Evolutionary conservation across 2,113 vertebrate genomes (phyloP).

Genomic region (Gambusia affinis): DNA sequence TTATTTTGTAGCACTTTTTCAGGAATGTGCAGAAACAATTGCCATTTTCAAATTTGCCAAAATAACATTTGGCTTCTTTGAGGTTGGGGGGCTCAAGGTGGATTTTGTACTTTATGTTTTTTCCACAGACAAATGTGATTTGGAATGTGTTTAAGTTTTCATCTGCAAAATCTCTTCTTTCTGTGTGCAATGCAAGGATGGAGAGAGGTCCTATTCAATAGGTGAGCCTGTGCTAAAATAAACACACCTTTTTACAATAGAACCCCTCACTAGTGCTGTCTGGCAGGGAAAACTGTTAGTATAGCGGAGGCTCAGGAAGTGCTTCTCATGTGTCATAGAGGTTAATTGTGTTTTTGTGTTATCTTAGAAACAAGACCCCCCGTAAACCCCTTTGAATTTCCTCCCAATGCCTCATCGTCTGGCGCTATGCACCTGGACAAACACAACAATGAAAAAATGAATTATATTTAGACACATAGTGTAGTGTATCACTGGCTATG

Average conservation of each 20-base stretch:
- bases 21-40: slow-evolving; percentile 66
- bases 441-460: slow-evolving; percentile 63
- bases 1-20: slow-evolving; percentile 73
- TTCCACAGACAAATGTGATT: slow-evolving; percentile 60
- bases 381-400: slow-evolving; percentile 37
- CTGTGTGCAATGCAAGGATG: background rate
- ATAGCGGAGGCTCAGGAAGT: slow-evolving; percentile 63
- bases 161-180: slow-evolving; percentile 21
- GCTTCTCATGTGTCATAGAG: slow-evolving; percentile 68
- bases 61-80: slow-evolving; percentile 49
- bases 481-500: background rate
- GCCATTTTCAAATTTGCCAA: slow-evolving; percentile 42
- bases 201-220: slow-evolving; percentile 49
- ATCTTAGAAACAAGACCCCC: slow-evolving; percentile 77
- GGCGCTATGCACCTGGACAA: slow-evolving; percentile 72
- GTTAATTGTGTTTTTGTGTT: slow-evolving; percentile 81
- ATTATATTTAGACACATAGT: slow-evolving; percentile 9
- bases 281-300: slow-evolving; percentile 60
- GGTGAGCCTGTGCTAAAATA: slow-evolving; percentile 63
- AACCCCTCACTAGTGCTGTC: slow-evolving; percentile 54
- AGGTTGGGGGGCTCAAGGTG: background rate
- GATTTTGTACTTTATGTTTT: slow-evolving; percentile 2
- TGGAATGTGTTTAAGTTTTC: slow-evolving; percentile 44
- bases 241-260: slow-evolving; percentile 75
- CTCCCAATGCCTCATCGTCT: slow-evolving; percentile 13